Base-by-base conservation (phyloP, 1,140 invertebrate species). In the Zaprionus gabonicus region DNA sequence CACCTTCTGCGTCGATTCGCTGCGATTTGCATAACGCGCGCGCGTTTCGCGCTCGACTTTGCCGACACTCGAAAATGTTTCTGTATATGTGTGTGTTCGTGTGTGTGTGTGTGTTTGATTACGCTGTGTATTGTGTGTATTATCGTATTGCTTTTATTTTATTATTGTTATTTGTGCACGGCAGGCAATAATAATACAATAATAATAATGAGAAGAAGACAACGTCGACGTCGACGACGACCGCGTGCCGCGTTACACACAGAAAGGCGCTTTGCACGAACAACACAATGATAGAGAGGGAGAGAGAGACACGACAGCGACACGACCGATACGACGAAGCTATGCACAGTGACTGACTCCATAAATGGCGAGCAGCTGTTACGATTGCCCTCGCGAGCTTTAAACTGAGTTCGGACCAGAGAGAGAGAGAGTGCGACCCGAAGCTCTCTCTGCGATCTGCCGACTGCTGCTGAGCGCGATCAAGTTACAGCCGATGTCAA, bases 351-450 rank as follows among this genome's bases (percentile, higher is more conserved):
- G 76, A 88, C 68, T 90, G 84, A 76, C 81, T 88, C 84, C 84
- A 79, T 88, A 88, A 84, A 88, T 88, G 84, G 85, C 57, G 75
- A 88, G 84, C 84, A 88, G 84, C 84, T 88, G 84, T 90, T 88
- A 85, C 64, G 55, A 67, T 46, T 46, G 41, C 41, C 41, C 12
- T 63, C 41, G 67, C 57, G 27, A 86, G 82, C 79, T 78, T 78
- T 75, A 49, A 60, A 64, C 44, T 53, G 51, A 73, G 34, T 73
- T 68, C 57, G 65, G 27, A 17, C 20, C 60, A 28, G n/a, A 65
- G 46, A 65, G 64, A 15, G 23, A 57, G 64, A 10, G 62, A 34
- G 46, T 3, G 46, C 23, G 41, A 7, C 12, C 36, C 20, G 36
- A 13, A 15, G 7, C 38, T 46, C 74, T 76, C 69, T 41, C 55